Base-by-base conservation (phyloP, 92 coral and sea anemone genomes). In the Zoanthus sansibaricus region DNA sequence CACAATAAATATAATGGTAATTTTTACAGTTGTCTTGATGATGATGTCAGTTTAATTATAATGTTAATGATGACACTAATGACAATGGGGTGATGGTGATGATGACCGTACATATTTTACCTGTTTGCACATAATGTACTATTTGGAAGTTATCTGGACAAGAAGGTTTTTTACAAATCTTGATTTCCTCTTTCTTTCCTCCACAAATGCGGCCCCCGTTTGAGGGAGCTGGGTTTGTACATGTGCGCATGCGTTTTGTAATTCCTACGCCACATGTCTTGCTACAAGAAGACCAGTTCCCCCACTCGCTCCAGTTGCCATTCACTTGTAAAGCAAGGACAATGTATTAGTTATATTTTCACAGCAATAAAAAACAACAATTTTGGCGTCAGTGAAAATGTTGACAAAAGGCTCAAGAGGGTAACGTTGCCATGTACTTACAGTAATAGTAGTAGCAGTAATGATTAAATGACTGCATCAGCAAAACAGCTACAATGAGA, bases 211-310 rank as follows among this genome's bases (percentile, higher is more conserved):
- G 74, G 46, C 74, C 74, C 12, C 47, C 74, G 15, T 30, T 30
- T 69, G 74, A 69, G 45, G 74, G 74, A 30, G 16, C 15, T 69
- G 74, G 74, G 11, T 69, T 69, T 44, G 74, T 30, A 30, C 74
- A 69, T 32, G 47, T 32, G 9, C 74, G 74, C 17, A 30, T 69
- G 45, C 74, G 74, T 69, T 31, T 31, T 20, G 47, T 16, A 10
- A 69, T 32, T 14, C 74, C 74, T 32, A 32, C 74, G 16, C 74
- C 74, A 10, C 74, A 69, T 9, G 74, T 69, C 9, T 69, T 69
- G 17, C 74, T 69, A 44, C 74, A 69, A 6, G 74, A 1, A 4
- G 17, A 5, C 74, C 74, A 69, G 6, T 1, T 14, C 16, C 74
- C 74, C 74, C 74, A 69, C 33, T 69, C 33, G 17, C 74, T 15